Evolutionary conservation across 2,113 vertebrate species (phyloP), one percentile per base, ranked within the genome.

Genomic region (Sorex fumeus): DNA sequence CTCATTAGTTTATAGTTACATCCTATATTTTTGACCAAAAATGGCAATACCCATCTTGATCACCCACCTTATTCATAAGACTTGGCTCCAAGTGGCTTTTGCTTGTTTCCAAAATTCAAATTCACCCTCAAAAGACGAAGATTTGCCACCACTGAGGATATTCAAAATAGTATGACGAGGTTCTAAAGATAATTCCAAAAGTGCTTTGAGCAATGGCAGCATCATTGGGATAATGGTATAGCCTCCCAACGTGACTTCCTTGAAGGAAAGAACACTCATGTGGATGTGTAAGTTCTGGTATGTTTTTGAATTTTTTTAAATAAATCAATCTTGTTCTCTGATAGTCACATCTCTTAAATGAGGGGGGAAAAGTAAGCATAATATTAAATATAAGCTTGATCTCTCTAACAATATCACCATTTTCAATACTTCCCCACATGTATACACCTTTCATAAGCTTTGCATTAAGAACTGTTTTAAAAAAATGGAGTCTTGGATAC

Each of bases 131-230:
- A 96, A 95, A 93, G 95, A 95, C 87, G 93, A 96, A 96, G 95
- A 96, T 96, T 96, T 96, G 93, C 94, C 96, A 96, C 95, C 93
- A 95, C 69, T 97, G 95, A 94, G 94, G 93, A 96, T 88, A 93
- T 96, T 97, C 96, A 97, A 96, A 96, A 95, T 94, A 96, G 94
- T 94, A 80, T 95, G 95, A 84, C 45, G 94, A 95, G 95, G 74
- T 96, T 95, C 95, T 97, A 96, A 96, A 97, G 96, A 95, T 95
- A 96, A 94, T 94, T 97, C 94, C 96, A 94, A 97, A 97, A 96
- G 84, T 95, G 92, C 87, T 96, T 95, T 95, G 95, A 96, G 94
- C 95, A 97, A 95, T 96, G 94, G 80, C 93, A 94, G 96, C 95
- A 77, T 94, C 95, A 95, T 86, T 95, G 96, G 96, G 94, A 87